These are phyloP conservation scores for Cheilosia urbana DNA, from an alignment of 2,888 invertebrate species.

Conservation along the genomic window DNA sequence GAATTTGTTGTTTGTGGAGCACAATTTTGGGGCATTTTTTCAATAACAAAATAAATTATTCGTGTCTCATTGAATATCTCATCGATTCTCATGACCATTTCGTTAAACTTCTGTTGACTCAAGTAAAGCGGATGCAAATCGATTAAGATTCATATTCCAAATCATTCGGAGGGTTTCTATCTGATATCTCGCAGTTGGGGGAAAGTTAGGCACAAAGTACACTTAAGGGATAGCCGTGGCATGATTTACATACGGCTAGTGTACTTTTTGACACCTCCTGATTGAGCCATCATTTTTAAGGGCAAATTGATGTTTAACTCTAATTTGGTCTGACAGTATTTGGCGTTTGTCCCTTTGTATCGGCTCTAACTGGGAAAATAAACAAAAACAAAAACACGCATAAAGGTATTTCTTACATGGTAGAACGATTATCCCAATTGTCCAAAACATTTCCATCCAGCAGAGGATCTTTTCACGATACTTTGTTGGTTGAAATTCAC, in stretches of 20 bases:
- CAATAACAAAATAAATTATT: neutral
- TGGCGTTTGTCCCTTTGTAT: slow-evolving; percentile 23
- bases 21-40: slow-evolving; percentile 18
- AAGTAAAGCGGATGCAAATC: slow-evolving; percentile 14
- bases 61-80: neutral
- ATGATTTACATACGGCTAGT: neutral
- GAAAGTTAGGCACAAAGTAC: neutral
- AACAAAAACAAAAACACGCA: slow-evolving; percentile 33
- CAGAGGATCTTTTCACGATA: slow-evolving; percentile 92
- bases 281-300: slow-evolving; percentile 76
- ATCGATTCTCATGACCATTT: slow-evolving; percentile 47
- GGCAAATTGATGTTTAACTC: slow-evolving; percentile 33
- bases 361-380: slow-evolving; percentile 39
- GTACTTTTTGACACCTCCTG: slow-evolving; percentile 64
- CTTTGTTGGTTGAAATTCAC: slow-evolving; percentile 92
- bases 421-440: slow-evolving; percentile 89
- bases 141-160: neutral
- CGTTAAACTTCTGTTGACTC: slow-evolving; percentile 38
- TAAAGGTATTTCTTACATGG: slow-evolving; percentile 86
- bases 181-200: neutral
- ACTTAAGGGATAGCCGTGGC: too few relatives aligned
- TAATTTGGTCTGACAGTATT: slow-evolving; percentile 60
- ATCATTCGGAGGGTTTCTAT: slow-evolving; percentile 15
- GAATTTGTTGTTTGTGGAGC: slow-evolving; percentile 27
- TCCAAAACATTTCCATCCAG: slow-evolving; percentile 95